Conservation (phyloP, 2,797 vertebrate species). For the Myiotriccus ornatus region DNA sequence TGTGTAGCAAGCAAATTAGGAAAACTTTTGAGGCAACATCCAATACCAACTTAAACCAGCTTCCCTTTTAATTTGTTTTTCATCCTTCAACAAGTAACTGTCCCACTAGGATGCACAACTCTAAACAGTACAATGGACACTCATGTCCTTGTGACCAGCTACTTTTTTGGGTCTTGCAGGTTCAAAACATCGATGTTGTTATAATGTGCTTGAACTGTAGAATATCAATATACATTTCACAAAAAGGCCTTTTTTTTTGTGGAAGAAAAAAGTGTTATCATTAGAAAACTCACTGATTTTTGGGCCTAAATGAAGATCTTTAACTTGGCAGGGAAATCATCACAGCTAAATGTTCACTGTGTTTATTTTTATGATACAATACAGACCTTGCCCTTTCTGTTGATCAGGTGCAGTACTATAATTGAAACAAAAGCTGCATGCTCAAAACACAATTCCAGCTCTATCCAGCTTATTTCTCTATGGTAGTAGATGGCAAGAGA, state of each 20-base stretch:
- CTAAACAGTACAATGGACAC: conserved; percentile 55
- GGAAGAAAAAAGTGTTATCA: neutral
- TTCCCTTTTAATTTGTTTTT: conserved; percentile 64
- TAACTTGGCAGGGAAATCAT: neutral
- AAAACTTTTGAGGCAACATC: conserved; percentile 55
- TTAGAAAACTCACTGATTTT: neutral
- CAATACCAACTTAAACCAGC: conserved; percentile 44
- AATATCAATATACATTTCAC: neutral
- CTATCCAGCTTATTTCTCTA: neutral
- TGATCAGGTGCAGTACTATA: neutral
- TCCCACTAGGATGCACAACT: conserved; percentile 25
- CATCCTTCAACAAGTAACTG: conserved; percentile 55
- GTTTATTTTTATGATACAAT: neutral
- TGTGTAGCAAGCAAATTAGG: conserved; percentile 56
- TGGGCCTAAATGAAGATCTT: neutral
- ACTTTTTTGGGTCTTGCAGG: conserved; percentile 8
- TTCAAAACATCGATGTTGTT: conserved; percentile 48
- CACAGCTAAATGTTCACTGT: neutral
- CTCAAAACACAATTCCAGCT: neutral
- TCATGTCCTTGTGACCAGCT: conserved; percentile 44
- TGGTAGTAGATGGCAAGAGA: neutral
- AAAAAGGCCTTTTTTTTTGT: neutral
- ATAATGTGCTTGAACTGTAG: neutral
- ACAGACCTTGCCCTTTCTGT: conserved; percentile 23
- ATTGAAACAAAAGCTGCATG: neutral